Evolutionary conservation across 2,113 vertebrate genomes (phyloP).

Genomic region (Psammodynastes pulverulentus): DNA sequence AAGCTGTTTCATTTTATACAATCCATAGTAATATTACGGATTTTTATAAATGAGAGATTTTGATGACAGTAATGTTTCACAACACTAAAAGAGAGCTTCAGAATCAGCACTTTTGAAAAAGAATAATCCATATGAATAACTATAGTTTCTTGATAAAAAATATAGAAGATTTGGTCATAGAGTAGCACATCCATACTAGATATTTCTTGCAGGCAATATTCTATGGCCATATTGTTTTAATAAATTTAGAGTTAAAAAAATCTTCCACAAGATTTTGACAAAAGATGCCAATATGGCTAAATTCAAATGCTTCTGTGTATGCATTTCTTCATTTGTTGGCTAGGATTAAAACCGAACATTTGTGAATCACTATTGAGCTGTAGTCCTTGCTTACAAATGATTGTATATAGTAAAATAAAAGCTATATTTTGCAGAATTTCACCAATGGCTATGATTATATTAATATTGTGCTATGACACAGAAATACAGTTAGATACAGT

Average conservation of each 20-base stretch:
- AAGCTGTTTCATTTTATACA: neutral
- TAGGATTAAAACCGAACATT: neutral
- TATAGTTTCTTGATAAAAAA: neutral
- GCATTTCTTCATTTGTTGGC: neutral
- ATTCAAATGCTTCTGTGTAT: neutral
- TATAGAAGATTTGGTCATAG: neutral
- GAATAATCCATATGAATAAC: neutral
- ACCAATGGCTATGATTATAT: neutral
- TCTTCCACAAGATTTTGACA: neutral
- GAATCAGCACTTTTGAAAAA: neutral
- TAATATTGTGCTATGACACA: neutral
- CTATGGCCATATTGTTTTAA: neutral
- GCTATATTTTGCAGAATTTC: neutral
- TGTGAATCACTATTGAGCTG: neutral
- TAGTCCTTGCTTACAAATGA: neutral
- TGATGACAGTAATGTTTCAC: neutral
- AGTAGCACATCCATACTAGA: neutral
- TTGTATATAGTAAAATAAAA: neutral
- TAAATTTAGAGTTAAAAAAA: constrained; percentile 5
- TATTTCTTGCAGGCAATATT: neutral
- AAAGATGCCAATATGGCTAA: neutral
- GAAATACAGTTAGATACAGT: neutral
- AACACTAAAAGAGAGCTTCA: neutral
- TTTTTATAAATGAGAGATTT: neutral
- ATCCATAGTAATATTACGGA: neutral